A percentile compares a stretch with the other conserved stretches of the same genome.
Conservation (phyloP, 2,113 vertebrate genomes). For the Seriola quinqueradiata region DNA sequence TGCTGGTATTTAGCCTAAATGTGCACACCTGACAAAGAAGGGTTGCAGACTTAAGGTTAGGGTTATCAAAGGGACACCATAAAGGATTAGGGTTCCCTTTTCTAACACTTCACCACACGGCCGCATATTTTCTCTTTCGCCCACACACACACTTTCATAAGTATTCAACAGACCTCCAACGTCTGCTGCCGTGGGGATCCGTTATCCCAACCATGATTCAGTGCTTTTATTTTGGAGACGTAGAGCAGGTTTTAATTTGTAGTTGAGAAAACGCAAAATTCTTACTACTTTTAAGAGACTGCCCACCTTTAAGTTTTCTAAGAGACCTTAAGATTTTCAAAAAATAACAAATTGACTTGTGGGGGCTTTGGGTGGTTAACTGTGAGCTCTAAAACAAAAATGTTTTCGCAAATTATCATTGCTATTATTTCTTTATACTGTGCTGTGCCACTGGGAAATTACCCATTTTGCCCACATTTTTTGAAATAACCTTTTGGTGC, state of each 20-base stretch:
- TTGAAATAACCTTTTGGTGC: background rate
- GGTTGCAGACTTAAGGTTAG: background rate
- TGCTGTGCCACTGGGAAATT: background rate
- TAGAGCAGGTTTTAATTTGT: background rate
- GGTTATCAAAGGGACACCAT: background rate
- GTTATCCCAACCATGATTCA: background rate
- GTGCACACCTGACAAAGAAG: background rate
- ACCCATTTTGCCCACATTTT: background rate
- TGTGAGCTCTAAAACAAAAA: background rate
- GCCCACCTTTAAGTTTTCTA: background rate
- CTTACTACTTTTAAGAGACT: background rate
- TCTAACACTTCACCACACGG: background rate
- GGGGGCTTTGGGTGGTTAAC: background rate
- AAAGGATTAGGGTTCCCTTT: background rate
- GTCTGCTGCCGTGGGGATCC: background rate
- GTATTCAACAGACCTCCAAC: background rate
- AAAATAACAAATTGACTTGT: background rate
- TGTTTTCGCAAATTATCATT: background rate
- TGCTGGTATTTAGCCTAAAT: constrained; percentile 12
- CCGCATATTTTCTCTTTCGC: background rate
- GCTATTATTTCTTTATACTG: background rate
- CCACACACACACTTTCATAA: background rate
- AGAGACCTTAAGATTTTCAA: background rate
- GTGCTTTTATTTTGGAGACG: background rate
- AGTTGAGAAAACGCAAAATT: constrained; percentile 1